Evolutionary conservation across 2,113 vertebrate species (phyloP).

Genomic region (Muntiacus muntjak): DNA sequence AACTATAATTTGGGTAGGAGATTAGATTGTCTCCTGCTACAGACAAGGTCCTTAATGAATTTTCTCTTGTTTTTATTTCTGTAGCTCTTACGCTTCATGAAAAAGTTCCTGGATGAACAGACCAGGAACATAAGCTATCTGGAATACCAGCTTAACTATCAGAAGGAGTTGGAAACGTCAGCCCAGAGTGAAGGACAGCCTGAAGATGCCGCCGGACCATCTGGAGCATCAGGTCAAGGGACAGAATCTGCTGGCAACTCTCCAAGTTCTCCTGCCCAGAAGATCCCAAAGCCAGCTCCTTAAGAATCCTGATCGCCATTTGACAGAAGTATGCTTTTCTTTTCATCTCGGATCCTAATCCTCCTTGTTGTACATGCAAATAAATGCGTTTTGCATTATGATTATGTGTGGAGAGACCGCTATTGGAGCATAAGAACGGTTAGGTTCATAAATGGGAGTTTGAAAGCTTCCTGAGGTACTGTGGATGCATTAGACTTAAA

Average conservation of each 20-base stretch:
- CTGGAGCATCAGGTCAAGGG: not conserved
- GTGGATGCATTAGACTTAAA: not conserved
- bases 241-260: not conserved
- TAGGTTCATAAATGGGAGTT: not conserved
- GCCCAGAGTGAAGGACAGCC: rapidly evolving
- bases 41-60: not conserved
- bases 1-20: not conserved
- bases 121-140: not conserved
- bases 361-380: not conserved
- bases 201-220: rapidly evolving
- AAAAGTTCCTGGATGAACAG: not conserved
- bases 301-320: not conserved
- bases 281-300: not conserved
- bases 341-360: not conserved
- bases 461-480: not conserved
- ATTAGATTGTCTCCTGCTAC: not conserved
- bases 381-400: slow-evolving; percentile 57
- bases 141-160: not conserved
- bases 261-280: not conserved
- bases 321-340: not conserved
- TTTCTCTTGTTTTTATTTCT: not conserved
- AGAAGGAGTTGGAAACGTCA: not conserved
- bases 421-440: not conserved
- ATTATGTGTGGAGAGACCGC: not conserved
- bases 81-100: slow-evolving; percentile 8